Percentiles rank a stretch among this genome's conserved stretches.
phyloP scores from a whole-genome alignment of 1,140 invertebrate genomes.

The Chlorops oryzae region DNA sequence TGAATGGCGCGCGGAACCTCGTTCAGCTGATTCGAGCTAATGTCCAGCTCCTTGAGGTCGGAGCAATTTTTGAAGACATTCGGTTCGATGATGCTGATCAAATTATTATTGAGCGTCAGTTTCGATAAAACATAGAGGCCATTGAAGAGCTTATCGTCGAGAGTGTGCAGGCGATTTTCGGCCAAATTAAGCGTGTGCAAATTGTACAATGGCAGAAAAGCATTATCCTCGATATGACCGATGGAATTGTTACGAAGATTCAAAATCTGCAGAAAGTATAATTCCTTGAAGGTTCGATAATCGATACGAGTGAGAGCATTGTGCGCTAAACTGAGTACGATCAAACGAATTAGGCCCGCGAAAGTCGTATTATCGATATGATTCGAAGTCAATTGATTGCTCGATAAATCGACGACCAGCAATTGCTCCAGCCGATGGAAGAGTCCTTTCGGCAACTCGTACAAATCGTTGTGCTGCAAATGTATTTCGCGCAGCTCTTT shows the following conservation, averaged over 20 bases:
- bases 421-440: constrained; percentile 79
- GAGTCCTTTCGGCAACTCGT: constrained; percentile 69
- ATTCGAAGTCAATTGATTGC: constrained; percentile 77
- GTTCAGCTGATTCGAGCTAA: constrained; percentile 76
- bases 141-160: constrained; percentile 76
- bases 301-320: constrained; percentile 77
- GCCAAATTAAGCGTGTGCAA: constrained; percentile 79
- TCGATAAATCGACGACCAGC: constrained; percentile 76
- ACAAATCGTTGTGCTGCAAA: constrained; percentile 72
- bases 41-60: constrained; percentile 81
- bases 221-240: constrained; percentile 76
- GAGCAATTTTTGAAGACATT: constrained; percentile 87
- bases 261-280: constrained; percentile 80
- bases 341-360: constrained; percentile 72
- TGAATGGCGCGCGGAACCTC: constrained; percentile 75
- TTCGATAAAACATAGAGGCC: constrained; percentile 77
- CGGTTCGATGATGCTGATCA: constrained; percentile 69
- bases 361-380: constrained; percentile 79
- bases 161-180: constrained; percentile 73
- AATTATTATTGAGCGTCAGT: constrained; percentile 77
- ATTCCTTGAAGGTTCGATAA: constrained; percentile 76
- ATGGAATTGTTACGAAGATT: constrained; percentile 83
- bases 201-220: constrained; percentile 79
- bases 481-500: constrained; percentile 76
- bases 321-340: constrained; percentile 77